phyloP scores from a whole-genome alignment of 2,888 invertebrate genomes.

The Gisinianus flammeolus region DNA sequence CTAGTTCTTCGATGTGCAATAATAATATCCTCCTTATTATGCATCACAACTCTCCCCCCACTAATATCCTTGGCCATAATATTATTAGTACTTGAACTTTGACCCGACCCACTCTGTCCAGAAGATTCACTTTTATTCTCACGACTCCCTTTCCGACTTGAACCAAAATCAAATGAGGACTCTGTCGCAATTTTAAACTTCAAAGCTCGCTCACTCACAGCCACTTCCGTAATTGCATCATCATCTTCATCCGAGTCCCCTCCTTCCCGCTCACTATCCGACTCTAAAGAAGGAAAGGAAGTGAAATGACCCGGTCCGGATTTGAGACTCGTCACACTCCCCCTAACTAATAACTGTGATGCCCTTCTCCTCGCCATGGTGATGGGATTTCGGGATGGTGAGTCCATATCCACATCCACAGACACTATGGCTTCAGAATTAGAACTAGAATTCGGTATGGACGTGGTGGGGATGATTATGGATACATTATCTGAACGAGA shows the following conservation, averaged over 20 bases:
- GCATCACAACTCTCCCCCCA: neutral
- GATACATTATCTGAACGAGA: conserved; percentile 39
- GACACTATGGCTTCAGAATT: neutral
- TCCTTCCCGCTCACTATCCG: conserved; percentile 53
- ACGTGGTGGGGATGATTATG: conserved; percentile 8
- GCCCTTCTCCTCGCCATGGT: conserved; percentile 52
- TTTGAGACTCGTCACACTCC: conserved; percentile 43
- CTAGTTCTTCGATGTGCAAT: neutral
- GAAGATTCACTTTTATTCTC: conserved; percentile 57
- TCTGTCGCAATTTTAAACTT: conserved; percentile 79
- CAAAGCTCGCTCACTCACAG: conserved; percentile 73
- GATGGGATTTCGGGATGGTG: conserved; percentile 40
- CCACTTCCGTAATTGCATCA: conserved; percentile 75
- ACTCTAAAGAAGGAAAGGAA: conserved; percentile 52
- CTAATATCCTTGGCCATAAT: no score
- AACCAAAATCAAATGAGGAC: conserved; percentile 61
- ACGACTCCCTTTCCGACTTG: conserved; percentile 56
- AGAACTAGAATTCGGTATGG: conserved; percentile 12
- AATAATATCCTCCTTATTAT: neutral
- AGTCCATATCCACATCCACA: neutral
- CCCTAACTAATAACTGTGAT: conserved; percentile 49
- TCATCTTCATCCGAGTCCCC: conserved; percentile 65
- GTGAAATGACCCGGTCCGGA: conserved; percentile 48
- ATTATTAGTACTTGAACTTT: conserved; percentile 8
- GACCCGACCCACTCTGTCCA: conserved; percentile 45